Conservation (phyloP, 2,888 invertebrate species). For the Amphipyra tragopoginis region DNA sequence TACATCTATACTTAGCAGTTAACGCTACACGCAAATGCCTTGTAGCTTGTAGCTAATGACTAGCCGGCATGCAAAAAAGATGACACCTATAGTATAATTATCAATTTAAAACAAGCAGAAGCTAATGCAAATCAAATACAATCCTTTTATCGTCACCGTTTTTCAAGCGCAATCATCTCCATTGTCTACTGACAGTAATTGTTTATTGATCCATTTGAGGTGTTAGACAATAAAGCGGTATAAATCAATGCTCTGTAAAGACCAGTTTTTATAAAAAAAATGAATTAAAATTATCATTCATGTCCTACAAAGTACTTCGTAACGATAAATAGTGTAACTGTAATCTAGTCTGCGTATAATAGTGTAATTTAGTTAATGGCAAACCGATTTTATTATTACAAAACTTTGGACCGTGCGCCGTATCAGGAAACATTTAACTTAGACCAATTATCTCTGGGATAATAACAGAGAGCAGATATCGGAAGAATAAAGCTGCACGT, state of each 20-base stretch:
- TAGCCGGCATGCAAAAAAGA: background rate
- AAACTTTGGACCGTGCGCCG: slow-evolving; percentile 37
- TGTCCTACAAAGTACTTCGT: slow-evolving; percentile 2
- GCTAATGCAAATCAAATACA: slow-evolving; percentile 15
- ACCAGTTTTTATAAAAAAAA: slow-evolving; percentile 13
- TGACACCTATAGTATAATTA: slow-evolving; percentile 15
- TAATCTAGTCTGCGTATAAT: slow-evolving; percentile 8
- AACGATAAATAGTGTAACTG: slow-evolving; percentile 13
- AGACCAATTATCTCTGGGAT: slow-evolving; percentile 31
- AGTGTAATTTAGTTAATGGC: slow-evolving; percentile 34
- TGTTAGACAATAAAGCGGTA: slow-evolving; percentile 26
- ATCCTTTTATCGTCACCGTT: slow-evolving; percentile 23
- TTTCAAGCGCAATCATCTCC: slow-evolving; percentile 19
- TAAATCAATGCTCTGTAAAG: slow-evolving; percentile 10
- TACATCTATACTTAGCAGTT: too few relatives aligned
- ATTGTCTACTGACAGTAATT: slow-evolving; percentile 48
- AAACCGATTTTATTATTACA: slow-evolving; percentile 37
- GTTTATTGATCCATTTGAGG: slow-evolving; percentile 20
- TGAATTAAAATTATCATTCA: background rate
- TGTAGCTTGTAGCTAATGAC: background rate
- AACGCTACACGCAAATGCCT: too few relatives aligned
- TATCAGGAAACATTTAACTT: slow-evolving; percentile 40
- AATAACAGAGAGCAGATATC: slow-evolving; percentile 26
- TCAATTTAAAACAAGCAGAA: slow-evolving; percentile 7
- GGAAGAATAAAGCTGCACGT: slow-evolving; percentile 18